Evolutionary conservation across 1,140 invertebrate genomes (phyloP).

Genomic region (Euura lappo): DNA sequence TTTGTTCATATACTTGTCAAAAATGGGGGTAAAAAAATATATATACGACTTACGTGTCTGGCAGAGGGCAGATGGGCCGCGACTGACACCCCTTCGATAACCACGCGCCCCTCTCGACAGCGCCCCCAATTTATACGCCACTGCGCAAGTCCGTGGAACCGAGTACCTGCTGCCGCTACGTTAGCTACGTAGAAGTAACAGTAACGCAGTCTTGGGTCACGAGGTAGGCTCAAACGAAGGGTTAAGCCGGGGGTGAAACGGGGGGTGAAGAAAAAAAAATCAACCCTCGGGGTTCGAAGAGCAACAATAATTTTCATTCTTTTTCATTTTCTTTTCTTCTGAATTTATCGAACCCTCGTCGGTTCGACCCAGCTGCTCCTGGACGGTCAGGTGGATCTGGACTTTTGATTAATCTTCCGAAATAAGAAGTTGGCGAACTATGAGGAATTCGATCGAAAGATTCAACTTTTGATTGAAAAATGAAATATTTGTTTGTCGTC

Average conservation of each 20-base stretch:
- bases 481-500: neutral
- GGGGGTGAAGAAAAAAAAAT: no score
- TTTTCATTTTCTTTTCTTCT: no score
- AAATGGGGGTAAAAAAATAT: neutral
- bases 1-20: neutral
- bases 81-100: constrained; percentile 55
- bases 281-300: no score
- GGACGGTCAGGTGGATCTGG: no score
- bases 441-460: no score
- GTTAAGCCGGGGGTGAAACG: neutral
- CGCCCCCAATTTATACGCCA: constrained; percentile 35
- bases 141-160: constrained; percentile 40
- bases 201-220: neutral
- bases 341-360: no score
- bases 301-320: no score
- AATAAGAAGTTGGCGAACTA: no score
- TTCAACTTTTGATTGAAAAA: no score
- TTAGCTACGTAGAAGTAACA: neutral
- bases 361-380: no score
- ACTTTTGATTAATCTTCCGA: no score
- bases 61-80: constrained; percentile 56
- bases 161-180: constrained; percentile 10
- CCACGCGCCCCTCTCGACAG: constrained; percentile 41
- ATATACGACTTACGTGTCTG: constrained; percentile 56
- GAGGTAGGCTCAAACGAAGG: neutral